phyloP scores from a whole-genome alignment of 2,888 invertebrate species.

The Oscheius sp. region DNA sequence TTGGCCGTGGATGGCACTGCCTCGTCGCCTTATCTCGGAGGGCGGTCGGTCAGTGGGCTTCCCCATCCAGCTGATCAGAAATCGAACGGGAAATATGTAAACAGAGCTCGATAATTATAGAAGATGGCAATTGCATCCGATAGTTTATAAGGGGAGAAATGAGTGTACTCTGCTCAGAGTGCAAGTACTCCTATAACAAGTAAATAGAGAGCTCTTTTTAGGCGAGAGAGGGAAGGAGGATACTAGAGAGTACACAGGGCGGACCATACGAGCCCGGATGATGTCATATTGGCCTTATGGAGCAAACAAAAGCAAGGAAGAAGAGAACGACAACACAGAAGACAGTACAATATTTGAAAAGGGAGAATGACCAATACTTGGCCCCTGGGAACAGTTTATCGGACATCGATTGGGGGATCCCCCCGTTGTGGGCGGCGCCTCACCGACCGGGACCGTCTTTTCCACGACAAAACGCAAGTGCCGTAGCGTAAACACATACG shows the following conservation, averaged over 20 bases:
- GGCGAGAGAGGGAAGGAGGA: not conserved
- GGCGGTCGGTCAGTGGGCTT: not conserved
- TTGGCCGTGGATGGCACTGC: not conserved
- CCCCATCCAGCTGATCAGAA: not conserved
- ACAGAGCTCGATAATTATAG: not conserved
- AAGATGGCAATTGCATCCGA: not conserved
- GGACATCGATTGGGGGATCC: slow-evolving; percentile 29
- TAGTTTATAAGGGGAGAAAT: too few relatives aligned
- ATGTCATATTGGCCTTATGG: too few relatives aligned
- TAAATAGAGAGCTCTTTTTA: not conserved
- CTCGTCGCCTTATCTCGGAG: not conserved
- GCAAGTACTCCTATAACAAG: not conserved
- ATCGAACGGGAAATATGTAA: not conserved
- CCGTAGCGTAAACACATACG: slow-evolving; percentile 19
- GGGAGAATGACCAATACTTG: slow-evolving; percentile 12
- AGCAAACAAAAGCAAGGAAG: not conserved
- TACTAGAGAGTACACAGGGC: not conserved
- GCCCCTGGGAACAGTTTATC: slow-evolving; percentile 32
- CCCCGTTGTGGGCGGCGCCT: slow-evolving; percentile 23
- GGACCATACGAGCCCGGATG: too few relatives aligned
- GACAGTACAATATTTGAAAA: not conserved
- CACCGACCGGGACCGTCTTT: slow-evolving; percentile 16
- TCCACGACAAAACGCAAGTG: slow-evolving; percentile 24
- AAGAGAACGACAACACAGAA: not conserved
- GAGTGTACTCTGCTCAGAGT: not conserved